phyloP scores from a whole-genome alignment of 1,140 invertebrate species.

The Aphelenchoides avenae region DNA sequence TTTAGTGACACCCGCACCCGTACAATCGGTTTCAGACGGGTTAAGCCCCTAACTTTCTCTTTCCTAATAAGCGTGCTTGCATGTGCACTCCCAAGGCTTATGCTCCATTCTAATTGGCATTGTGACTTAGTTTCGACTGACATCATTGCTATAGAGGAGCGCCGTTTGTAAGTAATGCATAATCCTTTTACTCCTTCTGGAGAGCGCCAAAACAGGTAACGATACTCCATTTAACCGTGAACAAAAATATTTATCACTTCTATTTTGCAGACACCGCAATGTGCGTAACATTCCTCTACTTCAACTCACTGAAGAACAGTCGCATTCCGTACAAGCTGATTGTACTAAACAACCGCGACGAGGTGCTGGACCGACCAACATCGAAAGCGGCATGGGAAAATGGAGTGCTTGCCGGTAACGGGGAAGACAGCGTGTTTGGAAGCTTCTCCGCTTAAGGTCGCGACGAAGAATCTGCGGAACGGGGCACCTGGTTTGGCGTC shows the following conservation, averaged over 20 bases:
- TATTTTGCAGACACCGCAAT: conserved; percentile 12
- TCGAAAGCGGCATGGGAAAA: conserved; percentile 33
- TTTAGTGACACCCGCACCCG: too few relatives aligned
- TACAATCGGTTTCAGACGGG: too few relatives aligned
- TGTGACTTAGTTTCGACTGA: too few relatives aligned
- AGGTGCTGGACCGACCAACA: conserved; percentile 37
- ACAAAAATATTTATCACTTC: conserved; percentile 12
- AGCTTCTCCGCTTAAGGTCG: conserved; percentile 33
- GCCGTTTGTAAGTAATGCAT: too few relatives aligned
- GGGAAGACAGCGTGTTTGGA: neutral
- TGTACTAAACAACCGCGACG: conserved; percentile 46
- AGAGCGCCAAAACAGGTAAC: too few relatives aligned
- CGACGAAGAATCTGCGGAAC: conserved; percentile 33
- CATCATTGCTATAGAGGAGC: too few relatives aligned
- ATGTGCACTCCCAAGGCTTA: too few relatives aligned
- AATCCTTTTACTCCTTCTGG: too few relatives aligned
- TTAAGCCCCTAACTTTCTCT: too few relatives aligned
- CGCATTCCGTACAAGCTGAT: conserved; percentile 28
- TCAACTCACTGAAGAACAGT: conserved; percentile 6
- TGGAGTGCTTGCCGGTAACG: conserved; percentile 39
- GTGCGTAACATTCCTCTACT: conserved; percentile 36
- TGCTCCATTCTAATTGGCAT: too few relatives aligned
- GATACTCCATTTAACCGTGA: too few relatives aligned
- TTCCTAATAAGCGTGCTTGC: too few relatives aligned
- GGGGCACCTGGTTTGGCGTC: conserved; percentile 46